Percentiles rank a stretch among this genome's conserved stretches.
Evolutionary conservation across 2,113 vertebrate genomes (phyloP).

Genomic region (Cheirogaleus medius): DNA sequence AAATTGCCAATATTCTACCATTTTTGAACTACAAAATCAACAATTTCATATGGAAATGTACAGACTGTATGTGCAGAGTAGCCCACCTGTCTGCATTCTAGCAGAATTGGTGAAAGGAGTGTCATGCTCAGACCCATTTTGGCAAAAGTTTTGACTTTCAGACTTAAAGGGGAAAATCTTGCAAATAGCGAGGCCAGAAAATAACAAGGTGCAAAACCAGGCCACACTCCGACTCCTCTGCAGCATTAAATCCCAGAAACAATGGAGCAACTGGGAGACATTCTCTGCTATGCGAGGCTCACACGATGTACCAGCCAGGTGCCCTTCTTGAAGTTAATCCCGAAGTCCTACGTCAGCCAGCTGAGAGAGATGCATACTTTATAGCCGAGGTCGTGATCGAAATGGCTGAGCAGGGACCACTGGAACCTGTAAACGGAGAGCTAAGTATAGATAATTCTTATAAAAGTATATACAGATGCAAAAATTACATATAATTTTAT

Average conservation of each 20-base stretch:
- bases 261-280: background rate
- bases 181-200: background rate
- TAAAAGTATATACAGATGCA: background rate
- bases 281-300: background rate
- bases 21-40: background rate
- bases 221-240: background rate
- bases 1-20: background rate
- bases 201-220: background rate
- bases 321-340: background rate
- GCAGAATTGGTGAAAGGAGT: background rate
- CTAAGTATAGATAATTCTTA: background rate
- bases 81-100: background rate
- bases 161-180: background rate
- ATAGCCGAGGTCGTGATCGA: background rate
- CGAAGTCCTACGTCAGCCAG: background rate
- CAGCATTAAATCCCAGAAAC: background rate
- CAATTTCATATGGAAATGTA: background rate
- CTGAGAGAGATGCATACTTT: background rate
- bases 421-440: background rate
- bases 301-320: accelerated
- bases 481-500: background rate
- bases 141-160: slow-evolving; percentile 6
- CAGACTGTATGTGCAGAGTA: background rate
- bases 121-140: background rate
- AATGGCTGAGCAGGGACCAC: background rate